These are phyloP conservation scores for Setophaga petechia DNA, from an alignment of 2,113 vertebrate genomes.

Conservation along the genomic window DNA sequence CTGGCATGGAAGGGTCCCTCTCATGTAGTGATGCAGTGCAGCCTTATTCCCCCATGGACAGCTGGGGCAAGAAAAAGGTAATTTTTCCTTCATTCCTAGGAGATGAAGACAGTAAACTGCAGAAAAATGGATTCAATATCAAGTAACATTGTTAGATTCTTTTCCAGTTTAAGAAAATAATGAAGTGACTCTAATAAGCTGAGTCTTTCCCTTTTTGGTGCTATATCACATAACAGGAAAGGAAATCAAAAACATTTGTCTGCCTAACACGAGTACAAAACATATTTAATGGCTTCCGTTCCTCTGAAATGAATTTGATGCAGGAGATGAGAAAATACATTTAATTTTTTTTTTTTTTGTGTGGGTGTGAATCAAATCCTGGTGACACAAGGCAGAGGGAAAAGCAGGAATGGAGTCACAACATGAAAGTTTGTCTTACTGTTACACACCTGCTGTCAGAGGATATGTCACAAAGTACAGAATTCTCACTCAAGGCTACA, in stretches of 20 bases:
- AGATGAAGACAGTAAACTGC: neutral
- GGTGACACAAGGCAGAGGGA: neutral
- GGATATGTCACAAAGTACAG: neutral
- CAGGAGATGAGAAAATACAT: neutral
- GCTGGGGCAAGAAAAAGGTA: neutral
- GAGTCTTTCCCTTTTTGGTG: neutral
- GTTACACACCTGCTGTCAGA: neutral
- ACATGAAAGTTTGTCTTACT: neutral
- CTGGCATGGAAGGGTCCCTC: neutral
- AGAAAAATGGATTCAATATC: neutral
- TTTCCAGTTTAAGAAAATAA: neutral
- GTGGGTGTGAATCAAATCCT: neutral
- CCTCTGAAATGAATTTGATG: neutral
- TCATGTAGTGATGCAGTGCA: neutral
- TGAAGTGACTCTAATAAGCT: neutral
- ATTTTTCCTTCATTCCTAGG: neutral
- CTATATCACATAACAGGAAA: conserved; percentile 17
- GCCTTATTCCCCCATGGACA: neutral
- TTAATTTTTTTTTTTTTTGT: neutral
- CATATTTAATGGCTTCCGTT: neutral
- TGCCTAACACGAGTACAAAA: neutral
- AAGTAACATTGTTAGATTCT: neutral
- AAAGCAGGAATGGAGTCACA: neutral
- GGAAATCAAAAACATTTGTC: conserved; percentile 51
- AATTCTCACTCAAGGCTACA: neutral